phyloP scores from a whole-genome alignment of 2,797 vertebrate genomes.

The Clarias fuscus region DNA sequence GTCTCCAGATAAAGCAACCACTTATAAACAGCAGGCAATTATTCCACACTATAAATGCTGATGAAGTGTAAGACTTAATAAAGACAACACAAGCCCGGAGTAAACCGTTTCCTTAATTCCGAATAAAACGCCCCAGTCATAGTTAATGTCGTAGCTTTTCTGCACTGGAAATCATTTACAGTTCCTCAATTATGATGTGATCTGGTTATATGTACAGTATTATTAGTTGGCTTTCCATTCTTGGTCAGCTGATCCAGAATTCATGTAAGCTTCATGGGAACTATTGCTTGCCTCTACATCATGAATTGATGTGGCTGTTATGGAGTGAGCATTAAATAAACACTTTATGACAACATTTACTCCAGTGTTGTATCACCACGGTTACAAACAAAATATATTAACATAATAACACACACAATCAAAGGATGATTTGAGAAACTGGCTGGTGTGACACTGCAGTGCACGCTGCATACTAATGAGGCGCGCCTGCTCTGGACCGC shows the following conservation, averaged over 20 bases:
- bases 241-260: constrained; percentile 18
- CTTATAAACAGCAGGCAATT: background rate
- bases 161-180: background rate
- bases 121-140: background rate
- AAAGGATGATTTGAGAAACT: constrained; percentile 48
- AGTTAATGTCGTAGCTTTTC: background rate
- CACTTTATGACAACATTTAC: constrained; percentile 44
- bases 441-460: constrained; percentile 41
- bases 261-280: background rate
- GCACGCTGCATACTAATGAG: constrained; percentile 43
- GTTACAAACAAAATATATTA: constrained; percentile 51
- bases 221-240: background rate
- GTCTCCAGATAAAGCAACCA: background rate
- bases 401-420: constrained; percentile 56
- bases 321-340: constrained; percentile 44
- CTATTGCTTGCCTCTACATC: constrained; percentile 16
- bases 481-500: constrained; percentile 27
- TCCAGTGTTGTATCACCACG: constrained; percentile 32
- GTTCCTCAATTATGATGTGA: background rate
- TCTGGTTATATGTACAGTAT: background rate
- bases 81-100: background rate
- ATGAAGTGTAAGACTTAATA: background rate
- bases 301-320: constrained; percentile 30
- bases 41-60: background rate
- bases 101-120: background rate